These are phyloP conservation scores for Heteronetta atricapilla DNA, from an alignment of 2,113 vertebrate genomes.

Conservation along the genomic window DNA sequence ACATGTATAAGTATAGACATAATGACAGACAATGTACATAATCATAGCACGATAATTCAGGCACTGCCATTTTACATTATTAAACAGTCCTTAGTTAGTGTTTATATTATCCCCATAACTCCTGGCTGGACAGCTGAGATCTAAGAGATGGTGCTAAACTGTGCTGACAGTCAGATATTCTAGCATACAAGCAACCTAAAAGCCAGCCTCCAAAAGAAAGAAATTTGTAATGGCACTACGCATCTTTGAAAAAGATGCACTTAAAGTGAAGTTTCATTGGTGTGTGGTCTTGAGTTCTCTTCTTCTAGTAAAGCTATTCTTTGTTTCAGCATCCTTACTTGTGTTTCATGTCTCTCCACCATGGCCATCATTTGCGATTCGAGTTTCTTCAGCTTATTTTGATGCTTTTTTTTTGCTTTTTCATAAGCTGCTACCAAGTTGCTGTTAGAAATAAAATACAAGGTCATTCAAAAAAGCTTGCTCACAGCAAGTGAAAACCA, in stretches of 20 bases:
- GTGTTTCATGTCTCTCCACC: slow-evolving; percentile 90
- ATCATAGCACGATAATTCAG: slow-evolving; percentile 34
- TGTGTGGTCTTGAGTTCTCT: slow-evolving; percentile 86
- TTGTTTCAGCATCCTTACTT: slow-evolving; percentile 90
- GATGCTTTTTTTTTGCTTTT: slow-evolving; percentile 91
- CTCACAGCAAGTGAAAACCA: neutral
- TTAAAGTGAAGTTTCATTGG: slow-evolving; percentile 90
- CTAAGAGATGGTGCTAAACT: slow-evolving; percentile 3
- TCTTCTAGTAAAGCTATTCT: slow-evolving; percentile 88
- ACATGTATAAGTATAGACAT: neutral
- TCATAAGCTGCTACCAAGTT: slow-evolving; percentile 90
- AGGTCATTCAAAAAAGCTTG: neutral
- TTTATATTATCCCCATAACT: slow-evolving; percentile 57
- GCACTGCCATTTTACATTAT: slow-evolving; percentile 62
- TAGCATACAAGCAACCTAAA: neutral
- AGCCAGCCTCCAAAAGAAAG: neutral
- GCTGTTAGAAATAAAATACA: slow-evolving; percentile 65
- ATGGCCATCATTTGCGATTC: slow-evolving; percentile 93
- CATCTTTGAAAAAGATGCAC: neutral
- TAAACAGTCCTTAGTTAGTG: slow-evolving; percentile 40
- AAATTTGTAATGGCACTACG: slow-evolving; percentile 15
- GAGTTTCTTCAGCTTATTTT: slow-evolving; percentile 90
- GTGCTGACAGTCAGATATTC: neutral
- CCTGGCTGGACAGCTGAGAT: neutral
- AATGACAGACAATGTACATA: slow-evolving; percentile 28